Percentiles rank a stretch among this genome's conserved stretches.
phyloP scores from a whole-genome alignment of 2,797 vertebrate species.

The Natrix natrix region DNA sequence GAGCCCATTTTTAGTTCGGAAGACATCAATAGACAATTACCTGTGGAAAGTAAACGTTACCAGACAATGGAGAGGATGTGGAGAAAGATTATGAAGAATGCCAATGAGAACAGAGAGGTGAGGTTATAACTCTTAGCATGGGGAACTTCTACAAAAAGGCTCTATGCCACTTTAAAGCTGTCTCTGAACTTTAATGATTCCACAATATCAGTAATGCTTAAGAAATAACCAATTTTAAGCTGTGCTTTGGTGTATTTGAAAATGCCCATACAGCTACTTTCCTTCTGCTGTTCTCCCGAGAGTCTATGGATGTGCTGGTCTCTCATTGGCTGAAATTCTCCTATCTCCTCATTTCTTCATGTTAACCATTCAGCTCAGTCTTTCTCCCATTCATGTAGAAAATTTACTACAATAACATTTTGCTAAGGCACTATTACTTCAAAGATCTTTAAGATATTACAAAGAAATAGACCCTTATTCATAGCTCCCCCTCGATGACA shows the following conservation, averaged over 20 bases:
- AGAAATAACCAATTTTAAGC: background rate
- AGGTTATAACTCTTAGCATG: constrained; percentile 8
- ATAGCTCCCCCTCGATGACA: background rate
- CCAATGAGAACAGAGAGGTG: constrained; percentile 79
- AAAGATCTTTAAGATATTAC: background rate
- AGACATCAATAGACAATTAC: constrained; percentile 88
- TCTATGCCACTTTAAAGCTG: background rate
- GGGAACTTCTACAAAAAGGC: background rate
- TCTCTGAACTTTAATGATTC: background rate
- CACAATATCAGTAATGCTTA: background rate
- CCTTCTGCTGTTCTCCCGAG: background rate
- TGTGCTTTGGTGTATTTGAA: background rate
- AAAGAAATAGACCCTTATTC: background rate
- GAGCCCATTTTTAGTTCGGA: constrained; percentile 93
- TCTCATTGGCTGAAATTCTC: background rate
- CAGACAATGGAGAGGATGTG: constrained; percentile 82
- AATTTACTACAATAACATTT: background rate
- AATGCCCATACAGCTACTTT: background rate
- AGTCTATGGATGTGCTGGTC: background rate
- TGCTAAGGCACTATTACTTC: background rate
- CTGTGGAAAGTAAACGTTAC: constrained; percentile 82
- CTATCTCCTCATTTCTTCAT: background rate
- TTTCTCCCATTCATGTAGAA: background rate
- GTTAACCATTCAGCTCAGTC: background rate
- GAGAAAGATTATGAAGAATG: constrained; percentile 83